phyloP scores from a whole-genome alignment of 2,888 invertebrate genomes.

The Ochropleura leucogaster region DNA sequence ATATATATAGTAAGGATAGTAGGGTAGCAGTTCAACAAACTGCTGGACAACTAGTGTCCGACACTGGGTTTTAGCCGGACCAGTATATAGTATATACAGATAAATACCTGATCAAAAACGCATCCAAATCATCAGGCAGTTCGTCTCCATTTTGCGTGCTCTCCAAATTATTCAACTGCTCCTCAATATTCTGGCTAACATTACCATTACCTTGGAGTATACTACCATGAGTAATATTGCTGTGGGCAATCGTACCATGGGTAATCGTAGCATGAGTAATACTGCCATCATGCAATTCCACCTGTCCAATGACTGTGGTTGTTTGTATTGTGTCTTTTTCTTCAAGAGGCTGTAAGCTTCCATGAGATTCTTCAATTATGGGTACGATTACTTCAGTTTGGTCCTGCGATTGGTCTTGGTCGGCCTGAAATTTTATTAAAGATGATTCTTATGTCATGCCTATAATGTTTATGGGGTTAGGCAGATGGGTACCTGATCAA shows the following conservation, averaged over 20 bases:
- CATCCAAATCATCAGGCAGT: conserved; percentile 70
- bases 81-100: not conserved
- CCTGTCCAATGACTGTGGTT: conserved; percentile 25
- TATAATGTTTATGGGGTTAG: too few species aligned
- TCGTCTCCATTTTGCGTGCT: conserved; percentile 54
- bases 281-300: conserved; percentile 19
- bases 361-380: conserved; percentile 18
- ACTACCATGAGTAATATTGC: not conserved
- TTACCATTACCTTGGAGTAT: conserved; percentile 20
- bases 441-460: too few species aligned
- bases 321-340: conserved; percentile 12
- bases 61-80: too few species aligned
- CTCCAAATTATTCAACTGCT: conserved; percentile 78
- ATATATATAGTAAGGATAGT: too few species aligned
- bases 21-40: too few species aligned
- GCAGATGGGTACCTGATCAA: too few species aligned
- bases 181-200: conserved; percentile 74
- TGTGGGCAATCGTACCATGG: conserved; percentile 3
- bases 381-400: conserved; percentile 5
- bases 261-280: conserved; percentile 24
- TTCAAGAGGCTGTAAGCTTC: not conserved
- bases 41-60: too few species aligned
- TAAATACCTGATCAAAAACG: conserved; percentile 72
- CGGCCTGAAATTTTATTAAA: conserved; percentile 2
- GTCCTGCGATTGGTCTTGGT: conserved; percentile 44